phyloP scores from a whole-genome alignment of 2,888 invertebrate species.

The Hirtodrosophila confusa region DNA sequence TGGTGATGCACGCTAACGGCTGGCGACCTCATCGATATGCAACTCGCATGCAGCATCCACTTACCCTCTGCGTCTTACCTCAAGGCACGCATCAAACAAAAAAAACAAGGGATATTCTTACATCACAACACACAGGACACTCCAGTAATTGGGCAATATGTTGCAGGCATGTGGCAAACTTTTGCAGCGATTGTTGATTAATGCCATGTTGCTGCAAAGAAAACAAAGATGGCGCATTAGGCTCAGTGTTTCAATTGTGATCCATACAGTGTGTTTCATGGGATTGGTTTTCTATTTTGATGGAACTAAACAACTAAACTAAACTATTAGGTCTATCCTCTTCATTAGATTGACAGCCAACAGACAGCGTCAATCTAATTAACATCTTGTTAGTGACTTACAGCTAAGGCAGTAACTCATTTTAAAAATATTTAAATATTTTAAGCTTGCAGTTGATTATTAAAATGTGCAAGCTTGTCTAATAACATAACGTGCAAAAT shows the following conservation, averaged over 20 bases:
- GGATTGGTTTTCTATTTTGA: too few species aligned
- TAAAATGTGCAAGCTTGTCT: too few species aligned
- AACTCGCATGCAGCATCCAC: slow-evolving; percentile 53
- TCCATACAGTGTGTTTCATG: too few species aligned
- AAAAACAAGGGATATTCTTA: slow-evolving; percentile 60
- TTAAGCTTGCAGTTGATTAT: too few species aligned
- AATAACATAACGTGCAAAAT: too few species aligned
- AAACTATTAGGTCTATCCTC: too few species aligned
- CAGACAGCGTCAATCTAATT: too few species aligned
- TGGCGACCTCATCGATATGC: slow-evolving; percentile 68
- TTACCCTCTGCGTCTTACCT: slow-evolving; percentile 29
- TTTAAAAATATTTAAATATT: too few species aligned
- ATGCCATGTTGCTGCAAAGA: slow-evolving; percentile 77
- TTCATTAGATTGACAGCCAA: too few species aligned
- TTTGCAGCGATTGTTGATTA: slow-evolving; percentile 84
- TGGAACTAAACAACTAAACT: too few species aligned
- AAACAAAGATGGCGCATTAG: not conserved
- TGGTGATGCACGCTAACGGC: slow-evolving; percentile 14
- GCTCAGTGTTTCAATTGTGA: not conserved
- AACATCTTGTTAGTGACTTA: too few species aligned
- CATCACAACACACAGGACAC: slow-evolving; percentile 85
- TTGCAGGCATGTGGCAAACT: slow-evolving; percentile 84
- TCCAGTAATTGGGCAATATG: slow-evolving; percentile 85
- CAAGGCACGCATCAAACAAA: slow-evolving; percentile 10
- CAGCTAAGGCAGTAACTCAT: too few species aligned